Evolutionary conservation across 2,888 invertebrate species (phyloP), one percentile per base, ranked within the genome.

Genomic region (Syritta pipiens): DNA sequence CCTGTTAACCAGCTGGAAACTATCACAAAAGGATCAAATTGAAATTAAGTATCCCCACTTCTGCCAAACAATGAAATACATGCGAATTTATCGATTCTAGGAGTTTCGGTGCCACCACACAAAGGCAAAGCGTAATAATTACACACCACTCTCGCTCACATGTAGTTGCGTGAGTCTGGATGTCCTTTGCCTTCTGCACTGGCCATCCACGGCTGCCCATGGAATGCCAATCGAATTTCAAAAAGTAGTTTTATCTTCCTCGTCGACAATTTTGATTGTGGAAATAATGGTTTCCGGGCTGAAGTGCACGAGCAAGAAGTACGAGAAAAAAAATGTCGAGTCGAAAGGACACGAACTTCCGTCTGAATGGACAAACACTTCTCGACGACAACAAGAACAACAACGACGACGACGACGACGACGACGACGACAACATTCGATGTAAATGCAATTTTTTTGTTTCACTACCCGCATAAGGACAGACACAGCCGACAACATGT

Each of bases 11-110:
- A 77, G 57, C 59, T 77, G 71, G 59, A 59, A 71, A 77, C 77
- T 71, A 77, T 77, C 65, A 77, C 77, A 65, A 71, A 71, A 77
- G 77, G 71, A 77, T 77, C 77, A 77, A 77, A 77, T 77, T 71
- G 71, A 71, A 77, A 77, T 77, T 71, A 77, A 77, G 71, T 65
- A 77, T 59, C 63, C 77, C 53, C 59, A 53, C 53, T 40, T 35
- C 51, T 22, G 32, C 20, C 68, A 49, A 49, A 68, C 68, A 59
- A 59, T 59, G 30, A 60, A 26, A 57, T 65, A 49, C 63, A 44
- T 49, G 40, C 32, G 67, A 40, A 35, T 10, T 19, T 59, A 69
- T 69, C 59, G 59, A 55, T 67, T 67, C 12, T 17, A 9, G 26
- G n/a, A 3, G 26, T 12, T n/a, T 3, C n/a, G 44, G 10, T 22